Evolutionary conservation across 2,797 vertebrate genomes (phyloP), one percentile per base, ranked within the genome.

Genomic region (Spatula versicolor): DNA sequence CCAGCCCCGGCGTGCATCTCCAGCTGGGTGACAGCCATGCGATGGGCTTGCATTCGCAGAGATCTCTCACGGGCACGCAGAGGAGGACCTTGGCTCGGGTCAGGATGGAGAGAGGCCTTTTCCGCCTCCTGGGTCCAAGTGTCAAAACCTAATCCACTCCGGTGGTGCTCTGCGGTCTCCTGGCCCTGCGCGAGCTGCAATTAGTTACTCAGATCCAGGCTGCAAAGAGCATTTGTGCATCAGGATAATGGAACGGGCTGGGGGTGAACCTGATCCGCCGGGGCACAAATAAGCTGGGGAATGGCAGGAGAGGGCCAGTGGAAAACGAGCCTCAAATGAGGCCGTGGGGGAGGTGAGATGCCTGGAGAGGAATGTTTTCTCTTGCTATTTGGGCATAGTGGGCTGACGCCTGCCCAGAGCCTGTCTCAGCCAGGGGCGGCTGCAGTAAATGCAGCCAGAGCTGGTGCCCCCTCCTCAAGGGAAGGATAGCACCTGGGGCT

Each of bases 261-360:
- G 84, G 82, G 74, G 93, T 95, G 88, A 95, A 95, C 77, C 90
- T 73, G 91, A 95, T 95, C 92, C 2, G 0, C 33, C 3, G 0
- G 74, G 59, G 67, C 86, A 92, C 92, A 92, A 90, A 67, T 86
- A 94, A 95, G 50, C 71, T 66, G 71, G 46, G 77, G 75, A 93
- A 93, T 63, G 77, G 77, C 94, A 94, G 94, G 83, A 95, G 94
- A 95, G 67, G 92, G 87, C 90, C 46, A 84, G 28, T 2, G 1
- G 92, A 93, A 95, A 82, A 82, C 28, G 83, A 79, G 66, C 46
- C 55, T 93, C 55, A 52, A 45, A 56, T 63, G 77, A 79, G 37
- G 74, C 19, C 2, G 0, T 71, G 90, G 92, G 88, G 90, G 92
- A 95, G 91, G 83, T 91, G 88, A 95, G 68, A 64, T 0, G 28